Percentiles rank a stretch among this genome's conserved stretches.
Conservation (phyloP, 2,888 invertebrate species). For the Endotricha flammealis region DNA sequence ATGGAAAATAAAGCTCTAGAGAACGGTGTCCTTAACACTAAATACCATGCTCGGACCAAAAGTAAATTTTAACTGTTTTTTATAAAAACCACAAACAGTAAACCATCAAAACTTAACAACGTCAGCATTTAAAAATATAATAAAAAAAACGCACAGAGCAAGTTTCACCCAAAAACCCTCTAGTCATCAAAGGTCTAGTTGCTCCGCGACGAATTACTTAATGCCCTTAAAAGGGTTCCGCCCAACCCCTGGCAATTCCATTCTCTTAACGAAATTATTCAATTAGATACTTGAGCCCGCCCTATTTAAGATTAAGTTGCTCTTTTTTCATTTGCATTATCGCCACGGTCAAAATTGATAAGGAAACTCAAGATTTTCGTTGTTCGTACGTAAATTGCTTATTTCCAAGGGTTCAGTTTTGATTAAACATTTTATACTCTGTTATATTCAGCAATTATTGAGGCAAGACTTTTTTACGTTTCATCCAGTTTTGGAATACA, state of each 20-base stretch:
- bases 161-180: constrained; percentile 19
- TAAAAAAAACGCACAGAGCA: constrained; percentile 21
- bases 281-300: constrained; percentile 52
- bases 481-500: background rate
- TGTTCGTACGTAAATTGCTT: constrained; percentile 7
- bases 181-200: constrained; percentile 23
- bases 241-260: constrained; percentile 34
- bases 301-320: constrained; percentile 50
- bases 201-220: constrained; percentile 36
- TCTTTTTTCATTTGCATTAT: constrained; percentile 54
- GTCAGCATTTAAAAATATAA: too few relatives aligned
- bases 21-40: too few relatives aligned
- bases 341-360: constrained; percentile 36
- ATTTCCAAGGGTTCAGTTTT: constrained; percentile 1
- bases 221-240: constrained; percentile 41
- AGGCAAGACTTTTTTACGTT: background rate
- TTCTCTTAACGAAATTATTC: constrained; percentile 61
- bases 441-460: constrained; percentile 8
- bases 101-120: background rate
- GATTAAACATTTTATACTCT: constrained; percentile 6
- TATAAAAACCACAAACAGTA: background rate
- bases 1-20: too few relatives aligned
- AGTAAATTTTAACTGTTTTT: too few relatives aligned
- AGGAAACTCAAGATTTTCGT: constrained; percentile 26
- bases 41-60: too few relatives aligned